A percentile compares a stretch with the other conserved stretches of the same genome.
Conservation (phyloP, 2,888 invertebrate genomes). For the Spicauda simplicius region DNA sequence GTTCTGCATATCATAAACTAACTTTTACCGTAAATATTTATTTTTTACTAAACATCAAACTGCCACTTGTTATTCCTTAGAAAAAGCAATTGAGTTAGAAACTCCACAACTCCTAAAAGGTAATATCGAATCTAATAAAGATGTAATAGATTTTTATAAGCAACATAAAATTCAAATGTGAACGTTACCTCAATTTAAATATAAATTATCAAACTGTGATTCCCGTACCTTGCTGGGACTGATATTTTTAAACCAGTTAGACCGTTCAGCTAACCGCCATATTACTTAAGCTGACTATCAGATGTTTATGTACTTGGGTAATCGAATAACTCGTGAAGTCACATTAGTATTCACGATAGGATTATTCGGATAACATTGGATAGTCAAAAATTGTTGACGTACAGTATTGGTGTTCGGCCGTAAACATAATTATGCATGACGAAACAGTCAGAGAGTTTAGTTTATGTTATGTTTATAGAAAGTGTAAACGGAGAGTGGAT, state of each 20-base stretch:
- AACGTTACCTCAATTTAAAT: slow-evolving; percentile 56
- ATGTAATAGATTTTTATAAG: slow-evolving; percentile 53
- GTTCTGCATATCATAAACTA: neutral
- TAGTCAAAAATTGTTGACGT: slow-evolving; percentile 19
- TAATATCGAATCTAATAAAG: slow-evolving; percentile 25
- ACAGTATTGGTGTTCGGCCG: slow-evolving; percentile 20
- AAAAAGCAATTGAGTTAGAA: slow-evolving; percentile 6
- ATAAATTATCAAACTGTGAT: slow-evolving; percentile 52
- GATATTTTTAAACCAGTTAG: slow-evolving; percentile 28
- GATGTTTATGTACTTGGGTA: slow-evolving; percentile 27
- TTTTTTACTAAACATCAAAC: slow-evolving; percentile 10
- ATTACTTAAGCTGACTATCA: slow-evolving; percentile 17
- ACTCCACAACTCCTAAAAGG: slow-evolving; percentile 10
- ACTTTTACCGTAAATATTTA: neutral
- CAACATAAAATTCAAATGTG: slow-evolving; percentile 51
- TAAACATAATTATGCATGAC: slow-evolving; percentile 32
- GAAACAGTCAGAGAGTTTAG: slow-evolving; percentile 37
- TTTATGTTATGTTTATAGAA: slow-evolving; percentile 48
- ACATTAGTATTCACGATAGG: slow-evolving; percentile 26
- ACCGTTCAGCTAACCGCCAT: slow-evolving; percentile 17
- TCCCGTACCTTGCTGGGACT: slow-evolving; percentile 18
- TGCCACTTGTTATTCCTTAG: neutral
- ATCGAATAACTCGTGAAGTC: slow-evolving; percentile 30
- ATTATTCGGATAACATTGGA: slow-evolving; percentile 26
- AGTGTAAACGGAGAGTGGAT: slow-evolving; percentile 47